Base-by-base conservation (phyloP, 35 echinoderm and acorn worm genomes). In the Heliocidaris tuberculata region DNA sequence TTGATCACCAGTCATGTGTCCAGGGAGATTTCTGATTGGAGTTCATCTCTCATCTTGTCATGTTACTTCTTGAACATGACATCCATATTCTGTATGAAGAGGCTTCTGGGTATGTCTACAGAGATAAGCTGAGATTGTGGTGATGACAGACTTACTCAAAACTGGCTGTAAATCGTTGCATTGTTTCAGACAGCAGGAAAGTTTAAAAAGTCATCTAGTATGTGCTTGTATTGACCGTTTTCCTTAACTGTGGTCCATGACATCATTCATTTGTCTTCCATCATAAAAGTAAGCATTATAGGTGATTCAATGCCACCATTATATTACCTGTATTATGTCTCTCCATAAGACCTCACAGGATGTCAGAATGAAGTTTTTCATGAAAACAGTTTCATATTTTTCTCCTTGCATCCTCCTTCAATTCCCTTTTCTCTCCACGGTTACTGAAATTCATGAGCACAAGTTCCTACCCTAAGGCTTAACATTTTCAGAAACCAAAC, bases 351-450 rank as follows among this genome's bases (percentile, higher is more conserved):
- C 87, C 87, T 89, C 87, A 89, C 87, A 89, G 87, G 87, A 89
- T 48, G 87, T 13, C 31, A 42, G 12, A 89, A 5, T 47, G 31
- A 47, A 89, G 87, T 89, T 89, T 89, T 32, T 89, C 87, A 24
- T 48, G 87, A 89, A 89, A 89, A 89, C 87, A 89, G 87, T 89
- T 89, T 47, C 87, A 32, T 89, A 42, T 32, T 48, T 89, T 48
- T 89, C 87, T 89, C 47, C 32, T 32, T 48, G 21, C 0, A 5
- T 89, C 32, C 86, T 48, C 32, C 31, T n/a, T 89, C 87, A 4
- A 47, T 32, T 47, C 87, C 47, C 87, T 89, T 89, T n/a, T 17
- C 9, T 48, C 15, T 89, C 31, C 87, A 16, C 87, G 12, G 47
- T 32, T 32, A 15, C 31, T 6, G 17, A 32, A 89, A 89, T 89